Conservation (phyloP, 2,797 vertebrate genomes). For the Poeciliopsis paucimaculata region DNA sequence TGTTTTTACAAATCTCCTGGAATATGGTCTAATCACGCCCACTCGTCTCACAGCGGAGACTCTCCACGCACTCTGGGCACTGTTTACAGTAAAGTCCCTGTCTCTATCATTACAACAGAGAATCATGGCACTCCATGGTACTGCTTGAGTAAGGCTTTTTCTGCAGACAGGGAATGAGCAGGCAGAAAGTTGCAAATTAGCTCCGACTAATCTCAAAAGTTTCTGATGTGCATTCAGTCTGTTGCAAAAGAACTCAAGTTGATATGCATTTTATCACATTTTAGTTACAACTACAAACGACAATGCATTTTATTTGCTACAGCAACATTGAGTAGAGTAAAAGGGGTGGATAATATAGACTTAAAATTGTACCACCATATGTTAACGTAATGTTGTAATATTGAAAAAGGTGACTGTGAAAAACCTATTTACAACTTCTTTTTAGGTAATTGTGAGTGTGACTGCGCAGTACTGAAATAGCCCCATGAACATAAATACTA, state of each 20-base stretch:
- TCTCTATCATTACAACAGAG: constrained; percentile 44
- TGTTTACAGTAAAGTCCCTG: constrained; percentile 36
- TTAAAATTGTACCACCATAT: neutral
- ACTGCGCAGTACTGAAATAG: neutral
- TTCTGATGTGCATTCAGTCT: constrained; percentile 1
- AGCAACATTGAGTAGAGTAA: neutral
- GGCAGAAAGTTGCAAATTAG: constrained; percentile 29
- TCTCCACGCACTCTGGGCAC: constrained; percentile 23
- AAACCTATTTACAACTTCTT: neutral
- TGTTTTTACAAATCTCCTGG: constrained; percentile 25
- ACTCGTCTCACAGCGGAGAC: constrained; percentile 15
- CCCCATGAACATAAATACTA: neutral
- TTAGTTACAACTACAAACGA: neutral
- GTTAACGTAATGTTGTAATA: neutral
- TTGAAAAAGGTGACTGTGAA: neutral
- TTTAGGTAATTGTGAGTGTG: neutral
- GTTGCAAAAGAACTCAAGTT: neutral
- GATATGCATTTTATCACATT: neutral
- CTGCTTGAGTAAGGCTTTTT: constrained; percentile 36
- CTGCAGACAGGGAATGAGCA: constrained; percentile 26
- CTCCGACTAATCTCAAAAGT: constrained; percentile 33
- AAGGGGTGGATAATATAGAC: neutral
- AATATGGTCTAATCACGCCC: constrained; percentile 27
- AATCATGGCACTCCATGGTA: constrained; percentile 51
- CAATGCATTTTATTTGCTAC: neutral